Conservation (phyloP, 1,140 invertebrate species). For the Bicyclus anynana region DNA sequence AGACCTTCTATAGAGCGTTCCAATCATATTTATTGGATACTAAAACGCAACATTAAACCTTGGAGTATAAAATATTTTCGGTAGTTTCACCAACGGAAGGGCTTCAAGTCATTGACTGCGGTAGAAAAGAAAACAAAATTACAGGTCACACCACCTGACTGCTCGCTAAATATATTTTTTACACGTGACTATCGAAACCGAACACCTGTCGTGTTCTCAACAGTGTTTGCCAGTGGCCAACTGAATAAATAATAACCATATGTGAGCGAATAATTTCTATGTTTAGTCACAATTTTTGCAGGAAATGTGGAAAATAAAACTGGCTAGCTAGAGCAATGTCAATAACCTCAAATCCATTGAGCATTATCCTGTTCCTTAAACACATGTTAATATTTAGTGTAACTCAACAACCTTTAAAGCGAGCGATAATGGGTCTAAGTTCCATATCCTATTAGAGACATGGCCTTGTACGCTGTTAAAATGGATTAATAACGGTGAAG, state of each 20-base stretch:
- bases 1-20: too few relatives aligned
- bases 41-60: not conserved
- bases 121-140: conserved; percentile 27
- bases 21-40: too few relatives aligned
- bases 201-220: conserved; percentile 42
- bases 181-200: conserved; percentile 35
- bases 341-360: too few relatives aligned
- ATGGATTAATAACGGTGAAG: too few relatives aligned
- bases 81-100: not conserved
- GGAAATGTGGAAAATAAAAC: not conserved
- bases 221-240: conserved; percentile 35
- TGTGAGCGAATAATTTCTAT: conserved; percentile 16
- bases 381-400: too few relatives aligned
- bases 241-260: conserved; percentile 41
- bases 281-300: conserved; percentile 4
- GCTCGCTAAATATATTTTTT: conserved; percentile 33
- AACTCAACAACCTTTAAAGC: too few relatives aligned
- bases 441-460: too few relatives aligned
- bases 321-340: too few relatives aligned
- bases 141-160: conserved; percentile 43
- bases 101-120: not conserved
- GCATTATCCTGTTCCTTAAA: too few relatives aligned
- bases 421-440: too few relatives aligned
- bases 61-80: not conserved
- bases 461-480: too few relatives aligned